Base-by-base conservation (phyloP, 2,888 invertebrate species). In the Drosophila lutescens region DNA sequence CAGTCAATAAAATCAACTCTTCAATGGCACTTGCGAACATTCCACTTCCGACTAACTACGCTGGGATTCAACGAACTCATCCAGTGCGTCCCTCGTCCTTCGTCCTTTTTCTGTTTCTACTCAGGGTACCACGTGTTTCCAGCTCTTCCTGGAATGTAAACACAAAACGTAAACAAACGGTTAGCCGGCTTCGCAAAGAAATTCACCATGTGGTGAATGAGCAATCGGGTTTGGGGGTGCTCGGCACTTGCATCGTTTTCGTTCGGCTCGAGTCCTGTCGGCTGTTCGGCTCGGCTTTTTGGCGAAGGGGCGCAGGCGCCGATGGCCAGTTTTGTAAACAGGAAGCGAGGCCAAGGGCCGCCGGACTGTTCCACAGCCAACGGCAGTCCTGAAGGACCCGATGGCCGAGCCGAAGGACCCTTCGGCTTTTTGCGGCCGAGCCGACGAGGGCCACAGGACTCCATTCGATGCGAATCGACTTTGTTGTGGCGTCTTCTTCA, bases 151-250 rank as follows among this genome's bases (percentile, higher is more conserved):
- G 76, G 79, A 84, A 81, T 71, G 88, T 87, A 86, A 90, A 87
- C 88, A 89, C 10, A 77, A 67, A 86, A 83, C 76, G 85, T 87
- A 90, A 89, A 89, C 88, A 83, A 87, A 67, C n/a, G 79, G 7
- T 0, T 61, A 74, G 75, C 82, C 79, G 82, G 87, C 75, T 17
- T 12, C 12, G 34, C 41, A 12, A 5, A 2, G 34, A 17, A 79
- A 54, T 10, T 54, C 86, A 76, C 81, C 81, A 61, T 58, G 51
- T 47, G 81, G 70, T 76, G 79, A 49, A 20, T 7, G 13, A 12
- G 30, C 4, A 49, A 20, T 40, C 60, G 26, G 4, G 15, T 7
- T 40, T 32, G 30, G 12, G 10, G 12, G 34, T 1, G 34, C 34
- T 34, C 34, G 34, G 10, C 4, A 4, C n/a, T 56, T 56, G 58